Evolutionary conservation across 2,113 vertebrate genomes (phyloP).

Genomic region (Phrynocephalus versicolor): DNA sequence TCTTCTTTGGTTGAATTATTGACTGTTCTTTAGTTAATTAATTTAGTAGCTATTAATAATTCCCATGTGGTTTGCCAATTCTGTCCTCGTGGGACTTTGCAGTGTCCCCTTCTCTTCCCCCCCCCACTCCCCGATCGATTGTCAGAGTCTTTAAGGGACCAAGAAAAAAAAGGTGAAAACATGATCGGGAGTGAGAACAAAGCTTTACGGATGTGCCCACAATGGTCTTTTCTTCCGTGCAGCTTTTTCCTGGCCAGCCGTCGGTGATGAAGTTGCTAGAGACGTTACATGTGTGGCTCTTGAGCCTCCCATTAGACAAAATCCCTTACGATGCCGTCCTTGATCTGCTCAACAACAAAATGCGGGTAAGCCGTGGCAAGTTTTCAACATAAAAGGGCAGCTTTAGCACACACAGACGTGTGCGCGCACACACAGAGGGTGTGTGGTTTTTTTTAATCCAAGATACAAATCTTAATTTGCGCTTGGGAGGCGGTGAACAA

Average conservation of each 20-base stretch:
- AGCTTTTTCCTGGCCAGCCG: conserved; percentile 90
- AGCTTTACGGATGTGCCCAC: not conserved
- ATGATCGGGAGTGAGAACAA: conserved; percentile 4
- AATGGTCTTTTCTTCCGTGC: not conserved
- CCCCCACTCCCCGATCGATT: too few relatives aligned
- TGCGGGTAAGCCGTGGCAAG: conserved; percentile 81
- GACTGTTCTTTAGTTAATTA: too few relatives aligned
- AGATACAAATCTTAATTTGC: conserved; percentile 4
- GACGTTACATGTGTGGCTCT: conserved; percentile 91
- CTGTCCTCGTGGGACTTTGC: too few relatives aligned
- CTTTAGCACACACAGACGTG: conserved; percentile 59
- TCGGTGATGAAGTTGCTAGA: conserved; percentile 90
- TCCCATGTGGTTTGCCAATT: too few relatives aligned
- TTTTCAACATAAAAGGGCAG: conserved; percentile 27
- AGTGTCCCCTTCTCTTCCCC: too few relatives aligned
- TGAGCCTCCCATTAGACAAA: conserved; percentile 88
- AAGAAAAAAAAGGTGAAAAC: not conserved
- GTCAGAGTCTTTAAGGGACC: not conserved
- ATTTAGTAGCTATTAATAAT: too few relatives aligned
- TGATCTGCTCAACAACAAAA: conserved; percentile 96
- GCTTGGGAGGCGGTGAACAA: not conserved
- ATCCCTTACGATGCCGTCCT: conserved; percentile 92
- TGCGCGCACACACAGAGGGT: conserved; percentile 52
- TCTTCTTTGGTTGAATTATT: too few relatives aligned
- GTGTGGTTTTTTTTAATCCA: not conserved